These are phyloP conservation scores for Paracentrotus lividus DNA, from an alignment of 53 echinoderm and acorn worm species.

Conservation along the genomic window DNA sequence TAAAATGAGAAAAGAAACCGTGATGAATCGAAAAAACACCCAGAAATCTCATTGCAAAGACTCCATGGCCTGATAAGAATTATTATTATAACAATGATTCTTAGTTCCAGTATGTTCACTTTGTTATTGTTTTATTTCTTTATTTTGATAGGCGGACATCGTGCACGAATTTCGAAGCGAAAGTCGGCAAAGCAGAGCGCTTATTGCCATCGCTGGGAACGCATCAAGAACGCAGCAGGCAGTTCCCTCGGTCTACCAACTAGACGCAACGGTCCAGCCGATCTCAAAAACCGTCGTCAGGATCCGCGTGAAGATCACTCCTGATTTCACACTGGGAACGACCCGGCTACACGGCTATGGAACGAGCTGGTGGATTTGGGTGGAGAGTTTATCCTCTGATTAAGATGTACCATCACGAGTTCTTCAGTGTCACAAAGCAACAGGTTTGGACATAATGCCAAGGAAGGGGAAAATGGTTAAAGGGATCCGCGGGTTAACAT, in stretches of 20 bases:
- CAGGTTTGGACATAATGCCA: too few relatives aligned
- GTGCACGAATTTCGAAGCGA: neutral
- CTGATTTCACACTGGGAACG: constrained; percentile 43
- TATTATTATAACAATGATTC: too few relatives aligned
- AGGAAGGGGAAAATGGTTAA: too few relatives aligned
- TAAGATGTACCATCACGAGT: constrained; percentile 31
- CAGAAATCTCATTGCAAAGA: too few relatives aligned
- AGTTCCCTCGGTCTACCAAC: constrained; percentile 3
- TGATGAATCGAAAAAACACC: too few relatives aligned
- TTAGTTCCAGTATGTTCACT: too few relatives aligned
- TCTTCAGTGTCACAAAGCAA: constrained; percentile 39
- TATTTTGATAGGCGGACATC: constrained; percentile 17
- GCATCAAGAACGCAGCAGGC: neutral
- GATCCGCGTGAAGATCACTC: constrained; percentile 36
- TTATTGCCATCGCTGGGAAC: neutral
- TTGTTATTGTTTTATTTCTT: too few relatives aligned
- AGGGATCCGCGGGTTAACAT: too few relatives aligned
- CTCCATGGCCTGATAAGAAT: too few relatives aligned
- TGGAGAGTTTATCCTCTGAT: neutral
- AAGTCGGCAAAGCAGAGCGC: neutral
- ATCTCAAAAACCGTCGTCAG: neutral
- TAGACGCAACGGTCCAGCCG: constrained; percentile 41
- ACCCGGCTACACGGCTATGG: neutral
- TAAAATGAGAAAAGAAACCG: too few relatives aligned
- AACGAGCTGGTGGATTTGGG: constrained; percentile 56